Evolutionary conservation across 1,140 invertebrate genomes (phyloP), one percentile per base, ranked within the genome.

Genomic region (Bombus picipes): DNA sequence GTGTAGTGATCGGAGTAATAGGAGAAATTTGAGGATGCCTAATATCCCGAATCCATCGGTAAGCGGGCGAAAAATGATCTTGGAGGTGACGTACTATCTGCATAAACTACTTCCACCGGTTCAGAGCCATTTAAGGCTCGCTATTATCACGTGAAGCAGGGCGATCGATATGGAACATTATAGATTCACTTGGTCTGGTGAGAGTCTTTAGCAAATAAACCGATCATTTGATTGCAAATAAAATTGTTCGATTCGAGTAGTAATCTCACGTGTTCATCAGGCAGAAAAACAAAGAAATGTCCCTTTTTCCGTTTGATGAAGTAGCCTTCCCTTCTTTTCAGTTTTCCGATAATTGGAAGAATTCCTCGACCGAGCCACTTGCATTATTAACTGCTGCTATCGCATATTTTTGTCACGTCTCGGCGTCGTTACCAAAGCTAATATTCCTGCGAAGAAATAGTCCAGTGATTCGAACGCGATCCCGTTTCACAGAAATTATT

Each of bases 311-410:
- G 43, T 80, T 83, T 88, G 83, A 89, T 82, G n/a, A 86, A 89
- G 79, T 76, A 25, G 79, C 28, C 68, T 47, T 39, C 22, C 41
- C 32, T 3, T 32, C 39, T 34, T 62, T 59, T 41, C 68, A 41
- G 74, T 88, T 86, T 86, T 86, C 83, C 83, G 66, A 87, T 88
- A 84, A 88, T 88, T 88, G 87, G 81, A 85, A 77, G 72, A 88
- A 88, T 88, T 88, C 83, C 76, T 87, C 32, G 47, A 71, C 18
- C 41, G 79, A 59, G 12, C 75, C 43, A 87, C 87, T 84, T 84
- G 82, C 81, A 88, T 88, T 76, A 87, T 74, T 87, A 87, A 81
- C 47, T 41, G 57, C 68, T 32, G 32, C 79, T 39, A 72, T 88
- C 80, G 73, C 62, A 80, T 84, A 83, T 87, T 87, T 88, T 86